Conservation (phyloP, 2,113 vertebrate species). For the Labeo catla region DNA sequence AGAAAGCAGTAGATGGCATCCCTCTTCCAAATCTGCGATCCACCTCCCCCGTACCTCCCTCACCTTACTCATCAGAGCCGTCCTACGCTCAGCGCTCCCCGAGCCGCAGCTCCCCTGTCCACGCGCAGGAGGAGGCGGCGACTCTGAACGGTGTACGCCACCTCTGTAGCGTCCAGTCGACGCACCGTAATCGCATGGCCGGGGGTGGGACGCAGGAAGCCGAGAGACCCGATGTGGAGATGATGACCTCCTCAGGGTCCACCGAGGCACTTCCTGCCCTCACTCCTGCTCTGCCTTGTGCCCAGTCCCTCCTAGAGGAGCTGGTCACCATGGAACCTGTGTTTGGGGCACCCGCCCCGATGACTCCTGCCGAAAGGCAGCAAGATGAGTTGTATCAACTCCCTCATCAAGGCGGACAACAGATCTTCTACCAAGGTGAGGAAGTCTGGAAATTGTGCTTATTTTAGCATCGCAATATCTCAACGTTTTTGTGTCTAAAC, state of each 20-base stretch:
- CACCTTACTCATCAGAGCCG: slow-evolving; percentile 42
- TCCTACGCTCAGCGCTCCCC: slow-evolving; percentile 43
- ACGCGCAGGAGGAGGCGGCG: slow-evolving; percentile 45
- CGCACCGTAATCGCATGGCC: slow-evolving; percentile 60
- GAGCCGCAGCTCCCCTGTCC: slow-evolving; percentile 38
- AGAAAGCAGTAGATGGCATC: slow-evolving; percentile 69
- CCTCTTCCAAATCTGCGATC: slow-evolving; percentile 70
- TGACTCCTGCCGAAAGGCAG: slow-evolving; percentile 79
- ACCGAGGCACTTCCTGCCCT: slow-evolving; percentile 56
- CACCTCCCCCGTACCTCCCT: slow-evolving; percentile 13
- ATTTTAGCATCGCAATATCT: neutral
- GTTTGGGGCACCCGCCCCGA: slow-evolving; percentile 81
- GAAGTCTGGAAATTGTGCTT: neutral
- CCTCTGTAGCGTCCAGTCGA: slow-evolving; percentile 66
- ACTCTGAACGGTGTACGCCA: slow-evolving; percentile 56
- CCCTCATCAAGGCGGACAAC: slow-evolving; percentile 75
- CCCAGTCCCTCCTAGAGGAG: slow-evolving; percentile 82
- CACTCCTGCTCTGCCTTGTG: slow-evolving; percentile 74
- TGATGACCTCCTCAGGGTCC: slow-evolving; percentile 42
- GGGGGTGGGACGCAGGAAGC: slow-evolving; percentile 60
- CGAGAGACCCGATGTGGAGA: slow-evolving; percentile 35
- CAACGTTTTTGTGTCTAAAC: slow-evolving; percentile 20
- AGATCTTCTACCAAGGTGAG: slow-evolving; percentile 80
- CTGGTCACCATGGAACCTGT: slow-evolving; percentile 80
- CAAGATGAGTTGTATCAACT: slow-evolving; percentile 88